Conservation (phyloP, 2,113 vertebrate genomes). For the Carassius gibelio region DNA sequence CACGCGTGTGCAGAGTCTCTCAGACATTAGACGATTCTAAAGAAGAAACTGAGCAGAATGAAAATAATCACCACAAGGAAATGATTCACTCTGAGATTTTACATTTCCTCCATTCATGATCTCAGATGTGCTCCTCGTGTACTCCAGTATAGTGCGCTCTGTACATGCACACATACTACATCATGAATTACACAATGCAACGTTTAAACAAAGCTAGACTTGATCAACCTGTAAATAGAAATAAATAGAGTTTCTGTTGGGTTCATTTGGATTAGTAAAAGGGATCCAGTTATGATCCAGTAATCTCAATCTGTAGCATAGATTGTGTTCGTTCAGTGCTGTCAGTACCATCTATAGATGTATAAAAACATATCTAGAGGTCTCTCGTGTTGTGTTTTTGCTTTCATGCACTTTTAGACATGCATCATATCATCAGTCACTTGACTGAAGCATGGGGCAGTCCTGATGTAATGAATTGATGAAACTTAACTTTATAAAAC, state of each 20-base stretch:
- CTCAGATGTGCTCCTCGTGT: neutral
- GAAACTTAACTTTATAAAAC: neutral
- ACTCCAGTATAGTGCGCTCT: neutral
- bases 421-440: neutral
- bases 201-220: neutral
- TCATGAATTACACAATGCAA: neutral
- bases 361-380: neutral
- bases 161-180: too few relatives aligned
- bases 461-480: neutral
- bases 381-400: too few relatives aligned
- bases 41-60: slow-evolving; percentile 1
- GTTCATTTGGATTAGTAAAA: neutral
- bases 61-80: neutral
- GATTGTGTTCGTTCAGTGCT: neutral
- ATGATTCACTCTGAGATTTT: neutral
- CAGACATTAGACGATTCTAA: neutral
- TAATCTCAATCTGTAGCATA: neutral
- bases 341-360: neutral
- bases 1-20: neutral
- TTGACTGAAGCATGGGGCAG: neutral
- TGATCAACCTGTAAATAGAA: neutral
- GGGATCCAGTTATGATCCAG: neutral
- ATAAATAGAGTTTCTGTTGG: neutral
- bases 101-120: neutral
- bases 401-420: neutral